These are phyloP conservation scores for Pseudomyrmex concolor DNA, from an alignment of 1,140 invertebrate genomes.

Conservation along the genomic window DNA sequence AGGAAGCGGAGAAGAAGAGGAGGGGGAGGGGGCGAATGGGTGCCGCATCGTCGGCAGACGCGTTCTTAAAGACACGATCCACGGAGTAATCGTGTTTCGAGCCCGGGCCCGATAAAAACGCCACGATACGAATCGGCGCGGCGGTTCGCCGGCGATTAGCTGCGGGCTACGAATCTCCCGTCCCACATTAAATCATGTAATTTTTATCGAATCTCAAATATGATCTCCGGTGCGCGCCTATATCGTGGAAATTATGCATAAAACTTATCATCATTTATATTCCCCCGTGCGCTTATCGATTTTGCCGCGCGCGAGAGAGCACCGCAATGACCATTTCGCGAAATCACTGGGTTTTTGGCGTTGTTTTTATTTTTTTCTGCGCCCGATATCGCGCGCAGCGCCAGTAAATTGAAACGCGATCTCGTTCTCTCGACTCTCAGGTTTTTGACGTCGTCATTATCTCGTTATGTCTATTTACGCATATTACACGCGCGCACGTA, in stretches of 20 bases:
- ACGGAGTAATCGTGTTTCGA: constrained; percentile 71
- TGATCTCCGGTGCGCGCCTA: constrained; percentile 72
- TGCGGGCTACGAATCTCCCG: constrained; percentile 75
- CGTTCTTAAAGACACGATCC: constrained; percentile 73
- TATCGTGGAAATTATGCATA: constrained; percentile 77
- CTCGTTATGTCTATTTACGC: constrained; percentile 22
- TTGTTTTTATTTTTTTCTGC: neutral
- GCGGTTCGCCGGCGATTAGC: constrained; percentile 76
- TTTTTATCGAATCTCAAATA: constrained; percentile 79
- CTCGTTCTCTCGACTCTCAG: neutral
- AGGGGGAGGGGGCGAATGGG: constrained; percentile 17
- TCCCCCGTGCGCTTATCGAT: constrained; percentile 55
- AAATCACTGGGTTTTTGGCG: constrained; percentile 27
- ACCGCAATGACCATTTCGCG: constrained; percentile 46
- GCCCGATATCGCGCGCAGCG: neutral
- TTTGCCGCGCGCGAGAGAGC: neutral
- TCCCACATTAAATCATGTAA: constrained; percentile 73
- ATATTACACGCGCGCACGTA: neutral
- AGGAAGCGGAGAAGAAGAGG: constrained; percentile 29
- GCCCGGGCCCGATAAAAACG: constrained; percentile 73
- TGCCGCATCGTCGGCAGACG: constrained; percentile 68
- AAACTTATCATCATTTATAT: constrained; percentile 71
- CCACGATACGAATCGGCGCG: constrained; percentile 80
- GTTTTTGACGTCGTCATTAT: constrained; percentile 10
- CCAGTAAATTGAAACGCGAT: constrained; percentile 48